Percentiles rank a stretch among this genome's conserved stretches.
phyloP scores from a whole-genome alignment of 2,888 invertebrate genomes.

The Mellilla xanthometata region DNA sequence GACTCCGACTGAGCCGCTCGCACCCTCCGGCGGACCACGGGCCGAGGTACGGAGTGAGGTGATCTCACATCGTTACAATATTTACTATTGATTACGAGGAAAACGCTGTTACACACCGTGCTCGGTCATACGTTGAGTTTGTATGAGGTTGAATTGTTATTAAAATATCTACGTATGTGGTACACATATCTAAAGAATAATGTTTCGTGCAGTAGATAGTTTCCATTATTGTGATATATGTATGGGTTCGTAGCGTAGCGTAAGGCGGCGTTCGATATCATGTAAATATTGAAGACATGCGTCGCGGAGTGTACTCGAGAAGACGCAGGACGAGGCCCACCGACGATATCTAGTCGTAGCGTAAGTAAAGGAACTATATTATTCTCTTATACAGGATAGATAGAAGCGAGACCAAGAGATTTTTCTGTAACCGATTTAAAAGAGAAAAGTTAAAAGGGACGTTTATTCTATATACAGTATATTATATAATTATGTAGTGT shows the following conservation, averaged over 20 bases:
- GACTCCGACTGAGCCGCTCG: constrained; percentile 58
- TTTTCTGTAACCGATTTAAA: constrained; percentile 10
- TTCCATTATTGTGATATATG: constrained; percentile 25
- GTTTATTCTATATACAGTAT: constrained; percentile 15
- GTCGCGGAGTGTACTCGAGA: constrained; percentile 8
- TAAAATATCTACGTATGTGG: constrained; percentile 15
- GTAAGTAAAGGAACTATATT: constrained; percentile 16
- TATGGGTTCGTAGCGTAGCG: constrained; percentile 1
- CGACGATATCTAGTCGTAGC: constrained; percentile 25
- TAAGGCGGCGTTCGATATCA: neutral
- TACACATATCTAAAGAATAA: constrained; percentile 28
- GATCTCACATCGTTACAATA: too few species aligned
- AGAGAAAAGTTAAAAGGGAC: constrained; percentile 12
- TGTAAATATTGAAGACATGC: constrained; percentile 32
- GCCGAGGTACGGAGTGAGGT: too few species aligned
- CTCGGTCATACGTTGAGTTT: too few species aligned
- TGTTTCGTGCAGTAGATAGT: constrained; percentile 23
- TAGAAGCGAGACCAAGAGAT: constrained; percentile 17
- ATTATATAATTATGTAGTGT: constrained; percentile 10
- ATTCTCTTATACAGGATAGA: constrained; percentile 16
- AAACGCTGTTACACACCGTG: too few species aligned
- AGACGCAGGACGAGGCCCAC: constrained; percentile 19
- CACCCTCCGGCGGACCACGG: too few species aligned
- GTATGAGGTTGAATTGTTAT: too few species aligned
- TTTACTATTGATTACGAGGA: too few species aligned